These are phyloP conservation scores for Python bivittatus DNA, from an alignment of 2,113 vertebrate species.

Conservation along the genomic window DNA sequence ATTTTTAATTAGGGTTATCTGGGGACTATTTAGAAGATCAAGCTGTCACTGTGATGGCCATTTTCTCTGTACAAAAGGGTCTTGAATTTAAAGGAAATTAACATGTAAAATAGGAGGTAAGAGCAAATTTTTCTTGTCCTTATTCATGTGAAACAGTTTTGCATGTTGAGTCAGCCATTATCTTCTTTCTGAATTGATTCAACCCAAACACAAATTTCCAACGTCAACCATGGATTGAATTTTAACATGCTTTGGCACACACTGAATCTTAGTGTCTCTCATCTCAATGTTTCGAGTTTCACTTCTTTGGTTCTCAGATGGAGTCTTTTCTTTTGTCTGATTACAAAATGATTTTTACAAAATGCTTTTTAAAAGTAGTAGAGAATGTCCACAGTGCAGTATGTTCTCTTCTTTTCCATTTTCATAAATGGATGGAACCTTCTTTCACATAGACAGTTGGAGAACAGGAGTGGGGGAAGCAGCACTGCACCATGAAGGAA, in stretches of 20 bases:
- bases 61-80: neutral
- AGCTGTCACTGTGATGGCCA: neutral
- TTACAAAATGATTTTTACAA: neutral
- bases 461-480: neutral
- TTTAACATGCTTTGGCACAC: neutral
- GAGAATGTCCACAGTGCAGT: neutral
- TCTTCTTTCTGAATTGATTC: neutral
- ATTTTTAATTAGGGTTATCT: neutral
- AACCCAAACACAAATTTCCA: neutral
- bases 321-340: neutral
- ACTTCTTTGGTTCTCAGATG: neutral
- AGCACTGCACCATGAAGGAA: neutral
- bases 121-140: neutral
- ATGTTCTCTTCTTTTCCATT: neutral
- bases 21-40: neutral
- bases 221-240: neutral
- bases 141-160: neutral
- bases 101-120: neutral
- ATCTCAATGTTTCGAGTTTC: neutral
- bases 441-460: slow-evolving; percentile 4
- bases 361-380: neutral
- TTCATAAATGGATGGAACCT: neutral
- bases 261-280: neutral
- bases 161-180: neutral
- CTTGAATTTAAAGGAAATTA: neutral